phyloP scores from a whole-genome alignment of 2,888 invertebrate species.

The Melanophora roralis region DNA sequence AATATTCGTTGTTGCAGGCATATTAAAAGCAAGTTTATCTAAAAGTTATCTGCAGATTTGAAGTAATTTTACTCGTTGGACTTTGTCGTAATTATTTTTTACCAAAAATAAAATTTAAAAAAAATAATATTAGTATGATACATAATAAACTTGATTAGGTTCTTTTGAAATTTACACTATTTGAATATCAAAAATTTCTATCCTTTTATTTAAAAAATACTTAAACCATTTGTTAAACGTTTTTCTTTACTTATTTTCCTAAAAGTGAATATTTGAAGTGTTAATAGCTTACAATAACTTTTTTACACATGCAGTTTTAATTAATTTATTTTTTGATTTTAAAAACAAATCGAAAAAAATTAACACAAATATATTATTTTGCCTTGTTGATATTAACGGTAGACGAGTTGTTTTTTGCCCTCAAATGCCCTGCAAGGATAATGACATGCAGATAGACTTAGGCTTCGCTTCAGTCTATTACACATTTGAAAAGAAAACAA shows the following conservation, averaged over 20 bases:
- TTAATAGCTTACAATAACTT: constrained; percentile 39
- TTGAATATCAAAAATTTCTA: too few relatives aligned
- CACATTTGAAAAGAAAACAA: background rate
- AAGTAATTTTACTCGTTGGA: too few relatives aligned
- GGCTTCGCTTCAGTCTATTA: constrained; percentile 3
- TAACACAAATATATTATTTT: constrained; percentile 7
- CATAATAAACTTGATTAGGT: too few relatives aligned
- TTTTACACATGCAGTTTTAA: constrained; percentile 48
- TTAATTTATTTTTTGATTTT: constrained; percentile 49
- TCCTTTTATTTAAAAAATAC: background rate
- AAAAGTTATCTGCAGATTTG: too few relatives aligned
- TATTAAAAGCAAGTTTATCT: too few relatives aligned
- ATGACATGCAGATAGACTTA: background rate
- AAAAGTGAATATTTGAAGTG: constrained; percentile 38
- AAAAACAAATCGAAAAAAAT: background rate
- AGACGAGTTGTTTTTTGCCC: constrained; percentile 31
- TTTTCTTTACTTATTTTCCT: background rate
- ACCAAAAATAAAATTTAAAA: too few relatives aligned
- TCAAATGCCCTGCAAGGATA: constrained; percentile 3
- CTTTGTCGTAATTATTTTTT: too few relatives aligned
- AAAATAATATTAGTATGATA: too few relatives aligned
- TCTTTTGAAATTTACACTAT: too few relatives aligned
- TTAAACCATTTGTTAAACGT: constrained; percentile 33
- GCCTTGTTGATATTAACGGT: constrained; percentile 33
- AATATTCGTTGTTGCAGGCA: too few relatives aligned